phyloP scores from a whole-genome alignment of 2,113 vertebrate genomes.

The Grantiella picta region DNA sequence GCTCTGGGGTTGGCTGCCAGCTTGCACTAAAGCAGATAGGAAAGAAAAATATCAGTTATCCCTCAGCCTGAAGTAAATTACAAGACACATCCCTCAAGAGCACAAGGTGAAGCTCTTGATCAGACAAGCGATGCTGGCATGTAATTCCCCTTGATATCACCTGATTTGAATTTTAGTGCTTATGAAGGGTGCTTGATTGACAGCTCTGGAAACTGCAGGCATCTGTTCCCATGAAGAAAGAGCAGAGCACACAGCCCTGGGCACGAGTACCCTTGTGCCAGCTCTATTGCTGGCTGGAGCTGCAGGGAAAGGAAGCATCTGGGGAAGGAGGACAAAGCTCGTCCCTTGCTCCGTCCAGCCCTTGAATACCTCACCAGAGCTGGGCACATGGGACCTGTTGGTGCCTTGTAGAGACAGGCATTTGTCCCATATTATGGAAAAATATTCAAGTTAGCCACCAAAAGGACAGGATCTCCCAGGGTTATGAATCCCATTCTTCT shows the following conservation, averaged over 20 bases:
- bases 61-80: conserved; percentile 50
- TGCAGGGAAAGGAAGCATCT: neutral
- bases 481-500: neutral
- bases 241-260: neutral
- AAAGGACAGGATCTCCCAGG: neutral
- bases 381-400: rapidly evolving
- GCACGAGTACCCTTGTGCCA: rapidly evolving
- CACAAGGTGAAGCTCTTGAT: conserved; percentile 49
- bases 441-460: neutral
- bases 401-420: neutral
- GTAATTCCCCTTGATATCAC: conserved; percentile 32
- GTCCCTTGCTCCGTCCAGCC: neutral
- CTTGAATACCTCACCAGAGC: neutral
- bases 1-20: neutral
- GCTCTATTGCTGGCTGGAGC: neutral
- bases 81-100: neutral
- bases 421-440: neutral
- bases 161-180: conserved; percentile 37
- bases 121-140: neutral
- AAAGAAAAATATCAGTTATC: neutral
- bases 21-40: neutral
- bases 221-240: neutral
- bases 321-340: neutral
- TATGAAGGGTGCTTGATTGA: conserved; percentile 12
- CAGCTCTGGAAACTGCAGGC: neutral